A percentile compares a stretch with the other conserved stretches of the same genome.
Conservation (phyloP, 2,797 vertebrate genomes). For the Myioborus miniatus region DNA sequence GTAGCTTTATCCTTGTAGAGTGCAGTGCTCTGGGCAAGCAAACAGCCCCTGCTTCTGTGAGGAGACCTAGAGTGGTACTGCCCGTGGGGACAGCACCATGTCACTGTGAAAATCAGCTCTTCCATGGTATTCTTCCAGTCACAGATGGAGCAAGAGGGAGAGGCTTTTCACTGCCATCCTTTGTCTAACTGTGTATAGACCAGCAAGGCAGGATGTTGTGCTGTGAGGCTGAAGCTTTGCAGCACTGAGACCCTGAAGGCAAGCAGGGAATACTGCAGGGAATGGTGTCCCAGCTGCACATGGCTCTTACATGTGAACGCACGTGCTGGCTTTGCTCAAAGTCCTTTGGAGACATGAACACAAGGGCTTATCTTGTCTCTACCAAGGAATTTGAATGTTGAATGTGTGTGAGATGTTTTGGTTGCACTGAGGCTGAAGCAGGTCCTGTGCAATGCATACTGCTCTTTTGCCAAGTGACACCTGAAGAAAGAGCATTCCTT, state of each 20-base stretch:
- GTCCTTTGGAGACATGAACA: neutral
- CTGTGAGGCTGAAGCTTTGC: neutral
- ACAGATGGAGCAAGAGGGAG: neutral
- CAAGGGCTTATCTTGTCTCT: neutral
- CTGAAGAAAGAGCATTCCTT: neutral
- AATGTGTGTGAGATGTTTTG: neutral
- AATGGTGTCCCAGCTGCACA: neutral
- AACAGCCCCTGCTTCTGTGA: neutral
- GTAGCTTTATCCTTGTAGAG: neutral
- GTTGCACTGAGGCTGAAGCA: neutral
- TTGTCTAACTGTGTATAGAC: fast-evolving
- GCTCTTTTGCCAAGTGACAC: neutral
- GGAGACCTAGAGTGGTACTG: fast-evolving
- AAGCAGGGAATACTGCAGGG: neutral
- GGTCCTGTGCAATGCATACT: fast-evolving
- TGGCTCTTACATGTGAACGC: fast-evolving
- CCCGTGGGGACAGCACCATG: neutral
- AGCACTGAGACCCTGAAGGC: neutral
- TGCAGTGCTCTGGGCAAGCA: neutral
- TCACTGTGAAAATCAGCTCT: neutral
- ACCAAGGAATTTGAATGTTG: neutral
- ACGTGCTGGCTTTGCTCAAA: neutral
- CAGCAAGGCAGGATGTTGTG: neutral
- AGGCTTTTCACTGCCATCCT: neutral
- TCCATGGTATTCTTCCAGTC: neutral